Conservation (phyloP, 2,888 invertebrate species). For the Erannis defoliaria region DNA sequence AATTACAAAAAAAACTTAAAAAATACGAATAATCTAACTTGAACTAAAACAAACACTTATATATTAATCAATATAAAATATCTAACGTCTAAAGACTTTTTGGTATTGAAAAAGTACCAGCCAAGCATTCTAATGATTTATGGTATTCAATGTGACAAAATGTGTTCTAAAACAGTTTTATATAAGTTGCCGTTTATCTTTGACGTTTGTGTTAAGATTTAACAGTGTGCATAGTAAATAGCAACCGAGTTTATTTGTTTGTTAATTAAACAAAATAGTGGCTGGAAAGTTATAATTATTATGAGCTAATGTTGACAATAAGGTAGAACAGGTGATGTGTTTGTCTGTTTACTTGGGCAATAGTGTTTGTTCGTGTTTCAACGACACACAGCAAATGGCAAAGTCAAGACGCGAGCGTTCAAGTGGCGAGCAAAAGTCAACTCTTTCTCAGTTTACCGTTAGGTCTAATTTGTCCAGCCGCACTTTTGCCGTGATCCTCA, state of each 20-base stretch:
- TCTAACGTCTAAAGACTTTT: constrained; percentile 31
- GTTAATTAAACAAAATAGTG: constrained; percentile 42
- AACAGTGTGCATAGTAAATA: constrained; percentile 52
- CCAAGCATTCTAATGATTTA: constrained; percentile 40
- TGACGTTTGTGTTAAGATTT: constrained; percentile 60
- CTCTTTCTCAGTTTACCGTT: too few relatives aligned
- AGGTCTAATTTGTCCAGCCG: too few relatives aligned
- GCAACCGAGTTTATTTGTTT: constrained; percentile 13
- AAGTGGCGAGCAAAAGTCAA: too few relatives aligned
- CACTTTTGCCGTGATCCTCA: too few relatives aligned
- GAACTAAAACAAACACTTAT: neutral
- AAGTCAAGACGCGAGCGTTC: too few relatives aligned
- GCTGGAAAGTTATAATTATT: constrained; percentile 18
- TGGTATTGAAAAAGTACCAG: constrained; percentile 11
- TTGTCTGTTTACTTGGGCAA: constrained; percentile 1
- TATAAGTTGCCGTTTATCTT: constrained; percentile 52
- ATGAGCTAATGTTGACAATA: constrained; percentile 1
- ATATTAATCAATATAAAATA: constrained; percentile 6
- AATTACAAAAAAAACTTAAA: neutral
- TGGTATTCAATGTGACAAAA: constrained; percentile 26
- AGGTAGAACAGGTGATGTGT: constrained; percentile 16
- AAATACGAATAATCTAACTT: neutral
- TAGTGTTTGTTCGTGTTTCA: neutral
- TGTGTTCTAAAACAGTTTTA: constrained; percentile 31
- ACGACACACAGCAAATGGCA: too few relatives aligned